Evolutionary conservation across 1,140 invertebrate genomes (phyloP).

Genomic region (Leguminivora glycinivorella): DNA sequence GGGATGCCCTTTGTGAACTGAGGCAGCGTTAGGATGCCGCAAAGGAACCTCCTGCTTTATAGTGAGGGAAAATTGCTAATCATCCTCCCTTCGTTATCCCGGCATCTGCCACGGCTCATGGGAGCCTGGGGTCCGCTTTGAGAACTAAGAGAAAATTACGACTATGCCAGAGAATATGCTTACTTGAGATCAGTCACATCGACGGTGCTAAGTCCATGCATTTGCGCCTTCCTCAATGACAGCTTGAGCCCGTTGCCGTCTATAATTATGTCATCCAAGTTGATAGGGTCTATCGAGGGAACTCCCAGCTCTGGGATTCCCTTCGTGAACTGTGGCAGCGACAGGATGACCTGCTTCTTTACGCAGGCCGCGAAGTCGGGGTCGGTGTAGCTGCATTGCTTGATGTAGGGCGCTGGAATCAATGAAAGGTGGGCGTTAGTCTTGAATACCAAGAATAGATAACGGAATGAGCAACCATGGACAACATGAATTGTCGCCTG

Average conservation of each 20-base stretch:
- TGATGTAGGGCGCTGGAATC: slow-evolving; percentile 78
- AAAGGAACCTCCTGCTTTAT: no score
- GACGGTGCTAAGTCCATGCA: slow-evolving; percentile 56
- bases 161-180: slow-evolving; percentile 34
- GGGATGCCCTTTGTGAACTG: slow-evolving; percentile 74
- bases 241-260: slow-evolving; percentile 61
- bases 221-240: slow-evolving; percentile 51
- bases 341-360: slow-evolving; percentile 61
- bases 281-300: slow-evolving; percentile 67
- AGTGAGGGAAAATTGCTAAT: no score
- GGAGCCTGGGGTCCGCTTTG: no score
- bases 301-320: slow-evolving; percentile 73
- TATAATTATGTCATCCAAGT: slow-evolving; percentile 64
- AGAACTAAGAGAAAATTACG: no score
- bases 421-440: slow-evolving; percentile 35
- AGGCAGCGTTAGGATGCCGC: no score
- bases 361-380: slow-evolving; percentile 71
- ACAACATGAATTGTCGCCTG: no score
- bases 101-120: no score
- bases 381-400: slow-evolving; percentile 67
- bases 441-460: no score
- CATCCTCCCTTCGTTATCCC: no score
- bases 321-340: slow-evolving; percentile 68
- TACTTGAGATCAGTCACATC: slow-evolving; percentile 58
- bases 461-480: no score